A percentile compares a stretch with the other conserved stretches of the same genome.
Conservation (phyloP, 2,113 vertebrate genomes). For the Larimichthys crocea region DNA sequence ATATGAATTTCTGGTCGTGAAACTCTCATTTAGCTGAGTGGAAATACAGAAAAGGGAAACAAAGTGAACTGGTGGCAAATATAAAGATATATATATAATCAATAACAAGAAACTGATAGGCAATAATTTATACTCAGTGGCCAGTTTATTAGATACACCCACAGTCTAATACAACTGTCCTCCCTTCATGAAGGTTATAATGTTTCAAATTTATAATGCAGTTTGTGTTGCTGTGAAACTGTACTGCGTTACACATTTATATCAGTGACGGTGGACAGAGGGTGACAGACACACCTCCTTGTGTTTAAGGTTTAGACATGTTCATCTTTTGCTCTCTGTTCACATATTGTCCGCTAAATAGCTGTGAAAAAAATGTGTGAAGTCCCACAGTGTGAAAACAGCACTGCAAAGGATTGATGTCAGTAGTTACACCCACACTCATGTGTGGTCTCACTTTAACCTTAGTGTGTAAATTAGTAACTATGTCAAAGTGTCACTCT, state of each 20-base stretch:
- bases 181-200: no score
- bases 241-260: background rate
- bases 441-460: constrained; percentile 46
- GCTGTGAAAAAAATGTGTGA: background rate
- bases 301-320: background rate
- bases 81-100: no score
- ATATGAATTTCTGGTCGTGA: background rate
- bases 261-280: background rate
- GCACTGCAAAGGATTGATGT: background rate
- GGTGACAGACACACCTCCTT: background rate
- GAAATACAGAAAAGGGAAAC: background rate
- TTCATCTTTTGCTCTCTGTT: background rate
- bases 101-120: no score
- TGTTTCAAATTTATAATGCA: no score
- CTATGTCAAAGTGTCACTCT: background rate
- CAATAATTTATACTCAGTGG: background rate
- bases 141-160: background rate
- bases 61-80: background rate
- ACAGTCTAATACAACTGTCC: background rate
- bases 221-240: no score
- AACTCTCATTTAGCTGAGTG: background rate
- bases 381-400: background rate
- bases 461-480: constrained; percentile 8
- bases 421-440: background rate
- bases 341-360: background rate